Conservation (phyloP, 2,888 invertebrate genomes). For the Idaea aversata region DNA sequence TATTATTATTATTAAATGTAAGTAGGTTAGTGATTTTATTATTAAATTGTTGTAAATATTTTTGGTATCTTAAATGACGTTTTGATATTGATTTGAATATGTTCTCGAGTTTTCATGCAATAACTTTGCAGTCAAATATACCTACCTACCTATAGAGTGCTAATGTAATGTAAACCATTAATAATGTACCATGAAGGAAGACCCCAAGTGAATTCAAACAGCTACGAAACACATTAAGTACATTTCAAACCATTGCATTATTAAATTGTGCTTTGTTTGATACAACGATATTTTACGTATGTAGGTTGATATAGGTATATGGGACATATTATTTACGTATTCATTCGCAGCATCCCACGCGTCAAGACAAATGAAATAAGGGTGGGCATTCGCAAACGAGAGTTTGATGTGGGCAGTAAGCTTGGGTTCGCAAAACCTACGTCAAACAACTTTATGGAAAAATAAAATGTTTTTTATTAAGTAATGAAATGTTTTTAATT, state of each 20-base stretch:
- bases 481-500: too few relatives aligned
- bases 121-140: not conserved
- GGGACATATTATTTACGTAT: not conserved
- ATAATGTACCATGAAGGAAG: not conserved
- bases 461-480: too few relatives aligned
- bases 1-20: too few relatives aligned
- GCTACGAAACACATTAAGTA: not conserved
- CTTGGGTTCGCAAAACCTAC: not conserved
- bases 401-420: not conserved
- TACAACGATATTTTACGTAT: not conserved
- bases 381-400: not conserved
- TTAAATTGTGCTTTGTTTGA: not conserved
- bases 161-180: not conserved
- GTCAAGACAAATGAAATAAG: slow-evolving; percentile 1
- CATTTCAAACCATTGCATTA: not conserved
- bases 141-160: not conserved
- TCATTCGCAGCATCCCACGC: not conserved
- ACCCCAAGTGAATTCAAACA: not conserved
- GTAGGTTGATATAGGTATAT: not conserved
- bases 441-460: not conserved
- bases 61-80: too few relatives aligned
- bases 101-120: not conserved
- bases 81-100: too few relatives aligned
- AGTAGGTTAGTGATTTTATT: too few relatives aligned
- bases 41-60: too few relatives aligned